These are phyloP conservation scores for Drosophila serrata DNA, from an alignment of 1,140 invertebrate species.

Conservation along the genomic window DNA sequence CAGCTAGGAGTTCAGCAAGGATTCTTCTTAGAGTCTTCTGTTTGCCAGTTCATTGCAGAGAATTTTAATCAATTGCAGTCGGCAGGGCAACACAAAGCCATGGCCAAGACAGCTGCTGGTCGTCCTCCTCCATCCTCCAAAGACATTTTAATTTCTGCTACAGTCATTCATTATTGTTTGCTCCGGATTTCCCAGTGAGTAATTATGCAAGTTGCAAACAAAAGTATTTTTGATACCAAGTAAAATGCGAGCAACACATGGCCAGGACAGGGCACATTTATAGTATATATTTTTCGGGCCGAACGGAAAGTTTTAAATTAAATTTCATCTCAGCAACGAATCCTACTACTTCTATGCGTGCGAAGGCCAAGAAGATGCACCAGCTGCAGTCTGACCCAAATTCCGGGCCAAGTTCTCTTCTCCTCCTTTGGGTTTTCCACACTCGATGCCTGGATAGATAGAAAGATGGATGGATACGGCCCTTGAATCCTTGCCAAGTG, in stretches of 20 bases:
- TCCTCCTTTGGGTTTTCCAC: neutral
- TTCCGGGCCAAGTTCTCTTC: constrained; percentile 56
- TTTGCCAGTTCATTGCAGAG: constrained; percentile 48
- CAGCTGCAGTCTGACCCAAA: constrained; percentile 75
- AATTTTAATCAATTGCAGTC: constrained; percentile 64
- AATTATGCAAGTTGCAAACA: constrained; percentile 75
- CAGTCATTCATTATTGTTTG: constrained; percentile 61
- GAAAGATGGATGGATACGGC: constrained; percentile 14
- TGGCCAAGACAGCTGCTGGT: constrained; percentile 13
- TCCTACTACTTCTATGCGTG: constrained; percentile 22
- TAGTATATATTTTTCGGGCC: constrained; percentile 43
- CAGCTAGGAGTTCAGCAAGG: neutral
- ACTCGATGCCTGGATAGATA: constrained; percentile 34
- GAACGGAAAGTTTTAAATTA: constrained; percentile 74
- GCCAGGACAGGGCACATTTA: constrained; percentile 51
- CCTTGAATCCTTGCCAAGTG: constrained; percentile 37
- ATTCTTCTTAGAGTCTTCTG: constrained; percentile 1
- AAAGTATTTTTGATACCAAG: constrained; percentile 50
- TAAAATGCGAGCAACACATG: constrained; percentile 49
- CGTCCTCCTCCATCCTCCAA: constrained; percentile 2
- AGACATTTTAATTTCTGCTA: constrained; percentile 62
- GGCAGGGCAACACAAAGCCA: constrained; percentile 19
- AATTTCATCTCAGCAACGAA: constrained; percentile 64
- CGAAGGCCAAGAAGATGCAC: constrained; percentile 60
- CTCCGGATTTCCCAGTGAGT: constrained; percentile 61